Evolutionary conservation across 92 coral and sea anemone species (phyloP).

Genomic region (Epizoanthus fatuus): DNA sequence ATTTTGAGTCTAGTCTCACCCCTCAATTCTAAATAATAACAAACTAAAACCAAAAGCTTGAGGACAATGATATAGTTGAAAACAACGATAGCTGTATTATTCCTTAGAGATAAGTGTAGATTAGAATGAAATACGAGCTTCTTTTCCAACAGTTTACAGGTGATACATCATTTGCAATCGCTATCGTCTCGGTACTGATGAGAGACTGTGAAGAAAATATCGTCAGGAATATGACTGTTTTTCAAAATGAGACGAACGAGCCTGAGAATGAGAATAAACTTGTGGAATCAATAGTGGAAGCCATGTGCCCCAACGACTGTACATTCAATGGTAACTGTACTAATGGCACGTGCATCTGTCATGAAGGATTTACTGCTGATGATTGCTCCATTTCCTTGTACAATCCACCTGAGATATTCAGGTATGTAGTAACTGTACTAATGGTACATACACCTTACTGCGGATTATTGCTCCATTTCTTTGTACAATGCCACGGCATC

Average conservation of each 20-base stretch:
- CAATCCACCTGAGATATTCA: constrained; percentile 66
- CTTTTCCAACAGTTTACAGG: constrained; percentile 28
- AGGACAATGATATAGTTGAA: too few species aligned
- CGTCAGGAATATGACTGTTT: constrained; percentile 31
- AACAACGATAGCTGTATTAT: neutral
- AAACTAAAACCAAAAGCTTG: too few species aligned
- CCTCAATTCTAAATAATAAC: too few species aligned
- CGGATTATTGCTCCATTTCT: too few species aligned
- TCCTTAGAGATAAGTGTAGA: neutral
- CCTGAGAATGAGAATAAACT: constrained; percentile 5
- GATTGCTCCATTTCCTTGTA: constrained; percentile 80
- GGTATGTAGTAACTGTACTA: constrained; percentile 29
- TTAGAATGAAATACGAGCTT: neutral
- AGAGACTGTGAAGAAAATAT: constrained; percentile 44
- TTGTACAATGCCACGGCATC: too few species aligned
- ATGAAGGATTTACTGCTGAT: constrained; percentile 69
- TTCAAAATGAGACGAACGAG: constrained; percentile 20
- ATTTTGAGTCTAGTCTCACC: too few species aligned
- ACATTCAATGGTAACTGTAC: constrained; percentile 79
- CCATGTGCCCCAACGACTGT: constrained; percentile 85
- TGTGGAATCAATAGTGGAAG: constrained; percentile 55
- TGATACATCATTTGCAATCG: constrained; percentile 28
- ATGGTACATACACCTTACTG: too few species aligned
- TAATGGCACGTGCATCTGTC: constrained; percentile 78
- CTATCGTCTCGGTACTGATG: constrained; percentile 10